Evolutionary conservation across 2,888 invertebrate species (phyloP).

Genomic region (Rhamphomyia laevipes): DNA sequence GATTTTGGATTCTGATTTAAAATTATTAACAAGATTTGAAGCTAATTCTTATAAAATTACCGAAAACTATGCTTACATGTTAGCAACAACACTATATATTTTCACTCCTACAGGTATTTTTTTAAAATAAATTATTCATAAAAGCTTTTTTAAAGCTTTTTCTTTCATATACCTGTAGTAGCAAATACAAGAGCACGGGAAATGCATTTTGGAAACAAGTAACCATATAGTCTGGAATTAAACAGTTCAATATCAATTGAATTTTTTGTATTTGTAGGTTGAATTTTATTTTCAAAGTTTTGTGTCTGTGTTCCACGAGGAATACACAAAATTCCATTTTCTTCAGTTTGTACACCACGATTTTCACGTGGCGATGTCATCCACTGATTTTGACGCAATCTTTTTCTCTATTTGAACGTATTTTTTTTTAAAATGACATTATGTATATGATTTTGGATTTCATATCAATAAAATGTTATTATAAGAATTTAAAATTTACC

Average conservation of each 20-base stretch:
- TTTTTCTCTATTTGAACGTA: constrained; percentile 12
- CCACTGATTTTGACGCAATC: constrained; percentile 15
- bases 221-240: background rate
- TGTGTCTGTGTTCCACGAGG: constrained; percentile 31
- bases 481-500: constrained; percentile 36
- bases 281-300: background rate
- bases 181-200: constrained; percentile 12
- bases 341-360: constrained; percentile 31
- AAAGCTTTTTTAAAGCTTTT: no score
- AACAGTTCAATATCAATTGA: no score
- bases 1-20: no score
- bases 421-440: background rate
- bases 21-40: no score
- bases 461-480: background rate
- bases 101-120: no score
- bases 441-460: no score
- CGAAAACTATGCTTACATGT: no score
- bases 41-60: no score
- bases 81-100: no score
- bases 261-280: background rate
- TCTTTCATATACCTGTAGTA: constrained; percentile 11
- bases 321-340: constrained; percentile 21
- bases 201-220: constrained; percentile 15
- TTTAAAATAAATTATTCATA: no score
- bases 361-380: constrained; percentile 17